A percentile compares a stretch with the other conserved stretches of the same genome.
Evolutionary conservation across 1,140 invertebrate genomes (phyloP).

Genomic region (Drosophila baimaii): DNA sequence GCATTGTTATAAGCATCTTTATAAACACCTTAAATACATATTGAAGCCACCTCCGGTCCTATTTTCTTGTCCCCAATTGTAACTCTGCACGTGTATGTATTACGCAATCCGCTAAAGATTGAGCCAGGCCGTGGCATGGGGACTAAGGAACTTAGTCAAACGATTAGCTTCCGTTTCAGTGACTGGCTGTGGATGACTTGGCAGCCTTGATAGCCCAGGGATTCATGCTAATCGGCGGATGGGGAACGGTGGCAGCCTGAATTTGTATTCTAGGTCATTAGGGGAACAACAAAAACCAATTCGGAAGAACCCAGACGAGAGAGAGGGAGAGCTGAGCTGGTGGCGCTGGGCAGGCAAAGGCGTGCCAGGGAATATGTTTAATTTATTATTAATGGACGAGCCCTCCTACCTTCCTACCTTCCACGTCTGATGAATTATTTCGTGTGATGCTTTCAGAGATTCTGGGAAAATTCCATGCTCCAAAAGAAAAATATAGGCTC

Average conservation of each 20-base stretch:
- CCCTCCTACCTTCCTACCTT: conserved; percentile 13
- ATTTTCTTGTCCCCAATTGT: background rate
- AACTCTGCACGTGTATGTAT: conserved; percentile 18
- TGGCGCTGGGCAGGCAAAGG: conserved; percentile 29
- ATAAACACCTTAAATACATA: background rate
- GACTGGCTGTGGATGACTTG: conserved; percentile 58
- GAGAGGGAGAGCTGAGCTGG: background rate
- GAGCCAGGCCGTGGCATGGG: conserved; percentile 7
- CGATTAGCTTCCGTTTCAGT: conserved; percentile 74
- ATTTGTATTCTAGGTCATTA: conserved; percentile 67
- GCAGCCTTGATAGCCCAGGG: conserved; percentile 58
- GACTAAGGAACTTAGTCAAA: conserved; percentile 67
- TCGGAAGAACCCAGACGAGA: conserved; percentile 7
- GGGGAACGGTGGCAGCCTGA: conserved; percentile 13
- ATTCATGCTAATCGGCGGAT: conserved; percentile 42
- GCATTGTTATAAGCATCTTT: fast-evolving
- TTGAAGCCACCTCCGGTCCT: no score
- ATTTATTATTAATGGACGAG: conserved; percentile 71
- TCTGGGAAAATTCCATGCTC: conserved; percentile 20
- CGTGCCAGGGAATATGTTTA: conserved; percentile 62
- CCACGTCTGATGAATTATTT: conserved; percentile 56
- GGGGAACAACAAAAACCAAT: conserved; percentile 44
- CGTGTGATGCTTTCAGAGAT: conserved; percentile 26
- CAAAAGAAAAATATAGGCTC: background rate
- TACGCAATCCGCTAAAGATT: conserved; percentile 57